phyloP scores from a whole-genome alignment of 2,888 invertebrate species.

The Hydropsyche betteni region DNA sequence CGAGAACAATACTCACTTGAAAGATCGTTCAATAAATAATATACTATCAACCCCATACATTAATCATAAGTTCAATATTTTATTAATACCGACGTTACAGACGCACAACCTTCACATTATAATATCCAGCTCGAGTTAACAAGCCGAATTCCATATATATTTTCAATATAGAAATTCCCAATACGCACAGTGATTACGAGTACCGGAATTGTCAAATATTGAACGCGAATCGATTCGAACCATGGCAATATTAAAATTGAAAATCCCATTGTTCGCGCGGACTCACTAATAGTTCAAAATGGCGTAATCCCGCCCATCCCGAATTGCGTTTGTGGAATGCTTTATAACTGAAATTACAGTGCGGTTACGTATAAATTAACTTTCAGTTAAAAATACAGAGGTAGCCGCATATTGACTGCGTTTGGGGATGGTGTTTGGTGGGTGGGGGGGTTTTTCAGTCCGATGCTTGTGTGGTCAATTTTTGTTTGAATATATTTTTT shows the following conservation, averaged over 20 bases:
- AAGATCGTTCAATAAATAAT: too few relatives aligned
- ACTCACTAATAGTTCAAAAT: neutral
- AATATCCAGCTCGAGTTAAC: neutral
- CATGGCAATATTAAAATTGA: neutral
- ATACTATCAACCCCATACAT: too few relatives aligned
- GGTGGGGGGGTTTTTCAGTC: too few relatives aligned
- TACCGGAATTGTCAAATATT: neutral
- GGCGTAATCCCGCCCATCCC: neutral
- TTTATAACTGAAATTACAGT: constrained; percentile 23
- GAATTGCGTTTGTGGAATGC: neutral
- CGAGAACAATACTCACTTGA: too few relatives aligned
- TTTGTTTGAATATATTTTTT: neutral
- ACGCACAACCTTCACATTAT: neutral
- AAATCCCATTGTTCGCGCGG: neutral
- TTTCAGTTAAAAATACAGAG: constrained; percentile 18
- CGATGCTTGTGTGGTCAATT: too few relatives aligned
- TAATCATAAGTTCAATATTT: too few relatives aligned
- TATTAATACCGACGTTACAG: too few relatives aligned
- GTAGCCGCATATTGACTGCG: neutral
- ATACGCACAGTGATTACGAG: neutral
- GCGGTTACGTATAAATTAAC: constrained; percentile 16
- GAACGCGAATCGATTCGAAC: neutral
- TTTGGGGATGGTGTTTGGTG: neutral
- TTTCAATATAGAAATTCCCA: neutral
- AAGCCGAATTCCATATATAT: neutral